phyloP scores from a whole-genome alignment of 2,797 vertebrate genomes.

The Erethizon dorsatum region DNA sequence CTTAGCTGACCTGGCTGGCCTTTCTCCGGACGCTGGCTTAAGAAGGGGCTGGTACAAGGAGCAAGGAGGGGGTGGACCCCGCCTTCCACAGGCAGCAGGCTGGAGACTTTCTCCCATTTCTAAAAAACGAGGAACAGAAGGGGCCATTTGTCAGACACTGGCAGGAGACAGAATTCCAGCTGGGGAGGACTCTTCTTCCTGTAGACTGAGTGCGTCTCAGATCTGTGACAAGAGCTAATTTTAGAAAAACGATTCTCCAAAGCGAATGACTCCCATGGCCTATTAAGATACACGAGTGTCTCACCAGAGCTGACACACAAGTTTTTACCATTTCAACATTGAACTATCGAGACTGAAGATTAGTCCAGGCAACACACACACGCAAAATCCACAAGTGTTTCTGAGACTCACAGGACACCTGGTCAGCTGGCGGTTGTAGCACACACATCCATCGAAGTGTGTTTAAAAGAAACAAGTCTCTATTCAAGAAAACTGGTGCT shows the following conservation, averaged over 20 bases:
- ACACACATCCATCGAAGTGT: slow-evolving; percentile 51
- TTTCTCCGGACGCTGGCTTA: slow-evolving; percentile 83
- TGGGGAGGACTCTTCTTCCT: neutral
- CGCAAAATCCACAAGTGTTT: neutral
- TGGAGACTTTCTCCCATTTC: slow-evolving; percentile 72
- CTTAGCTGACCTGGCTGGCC: slow-evolving; percentile 57
- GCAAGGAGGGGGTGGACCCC: slow-evolving; percentile 37
- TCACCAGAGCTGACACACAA: neutral
- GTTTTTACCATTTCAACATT: slow-evolving; percentile 50
- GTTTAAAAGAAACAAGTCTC: slow-evolving; percentile 14
- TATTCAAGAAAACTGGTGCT: neutral
- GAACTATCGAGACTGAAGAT: slow-evolving; percentile 47
- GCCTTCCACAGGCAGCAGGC: slow-evolving; percentile 76
- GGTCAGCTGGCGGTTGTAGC: neutral
- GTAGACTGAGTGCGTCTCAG: neutral
- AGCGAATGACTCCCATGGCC: slow-evolving; percentile 60
- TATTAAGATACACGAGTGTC: neutral
- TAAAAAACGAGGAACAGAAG: slow-evolving; percentile 73
- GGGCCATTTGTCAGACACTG: slow-evolving; percentile 78
- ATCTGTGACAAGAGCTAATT: slow-evolving; percentile 67
- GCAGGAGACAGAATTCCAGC: neutral
- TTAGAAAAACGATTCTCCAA: slow-evolving; percentile 70
- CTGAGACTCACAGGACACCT: slow-evolving; percentile 42
- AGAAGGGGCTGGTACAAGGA: slow-evolving; percentile 83
- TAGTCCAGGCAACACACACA: neutral